Evolutionary conservation across 2,888 invertebrate genomes (phyloP).

Genomic region (Netelia virgata): DNA sequence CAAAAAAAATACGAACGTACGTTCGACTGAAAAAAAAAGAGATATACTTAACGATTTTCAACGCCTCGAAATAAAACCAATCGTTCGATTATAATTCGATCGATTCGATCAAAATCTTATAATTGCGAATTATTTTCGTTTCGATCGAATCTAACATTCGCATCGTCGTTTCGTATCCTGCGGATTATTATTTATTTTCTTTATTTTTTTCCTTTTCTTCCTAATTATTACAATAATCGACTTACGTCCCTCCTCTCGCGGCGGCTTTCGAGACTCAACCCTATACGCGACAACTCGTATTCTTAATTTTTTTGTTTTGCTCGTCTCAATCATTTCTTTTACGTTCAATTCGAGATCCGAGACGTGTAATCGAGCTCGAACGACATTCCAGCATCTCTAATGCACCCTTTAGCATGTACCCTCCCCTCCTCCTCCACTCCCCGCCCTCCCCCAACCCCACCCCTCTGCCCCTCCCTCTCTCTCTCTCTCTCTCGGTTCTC

Average conservation of each 20-base stretch:
- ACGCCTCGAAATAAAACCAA: no score
- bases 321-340: not conserved
- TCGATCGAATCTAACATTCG: no score
- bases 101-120: no score
- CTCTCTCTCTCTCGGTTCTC: slow-evolving; percentile 31
- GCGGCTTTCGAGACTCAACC: not conserved
- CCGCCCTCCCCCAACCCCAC: slow-evolving; percentile 7
- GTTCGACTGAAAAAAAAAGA: no score
- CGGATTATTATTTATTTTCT: no score
- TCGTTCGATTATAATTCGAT: no score
- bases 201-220: no score
- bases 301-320: not conserved
- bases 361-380: slow-evolving; percentile 28
- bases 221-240: no score
- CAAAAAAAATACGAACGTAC: no score
- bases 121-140: no score
- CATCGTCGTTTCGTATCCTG: no score
- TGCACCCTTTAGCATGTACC: slow-evolving; percentile 60
- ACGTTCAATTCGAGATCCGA: not conserved
- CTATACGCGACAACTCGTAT: not conserved
- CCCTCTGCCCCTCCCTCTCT: slow-evolving; percentile 23
- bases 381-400: slow-evolving; percentile 66
- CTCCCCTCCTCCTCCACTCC: slow-evolving; percentile 22
- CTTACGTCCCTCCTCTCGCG: not conserved
- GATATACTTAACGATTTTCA: no score